Base-by-base conservation (phyloP, 2,113 vertebrate genomes). In the Leptodactylus fuscus region DNA sequence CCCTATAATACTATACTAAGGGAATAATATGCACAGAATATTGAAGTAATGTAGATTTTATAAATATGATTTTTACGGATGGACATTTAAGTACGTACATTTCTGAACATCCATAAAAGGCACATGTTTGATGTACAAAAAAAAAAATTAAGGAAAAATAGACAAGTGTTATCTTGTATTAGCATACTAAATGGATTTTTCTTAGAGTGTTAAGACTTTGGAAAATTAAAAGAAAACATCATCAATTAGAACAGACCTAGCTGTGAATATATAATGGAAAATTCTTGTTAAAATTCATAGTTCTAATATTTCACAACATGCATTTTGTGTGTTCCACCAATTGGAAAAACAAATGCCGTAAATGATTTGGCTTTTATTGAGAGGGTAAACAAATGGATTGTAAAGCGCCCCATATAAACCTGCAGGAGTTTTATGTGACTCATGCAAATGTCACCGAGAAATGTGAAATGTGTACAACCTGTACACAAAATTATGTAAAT, bases 221-320 rank as follows among this genome's bases (percentile, higher is more conserved):
- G 18, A 58, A 34, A 58, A 53, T 78, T 22, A 55, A 38, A 55
- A 41, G 5, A 38, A 69, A 12, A 60, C 53, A 18, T 10, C 55
- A 80, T 27, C 36, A 62, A 80, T 44, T 60, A 80, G 34, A 80
- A 60, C 9, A 80, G 36, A 80, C 3, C 36, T 41, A 27, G 55
- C 34, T 80, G 77, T 80, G 77, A 80, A 62, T 80, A 44, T 80
- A 36, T 62, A 80, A 79, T 60, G 53, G 74, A 29, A 78, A 80
- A 53, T 77, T 77, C 29, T 77, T 60, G 51, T 34, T 55, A 78
- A 58, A 8, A 78, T 79, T 24, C 36, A 80, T 20, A 62, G 38
- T 24, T 62, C 22, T 36, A 53, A 78, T 80, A 60, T 27, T 62
- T 62, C 53, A 80, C 77, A 44, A 80, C 34, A 80, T 44, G 53